Base-by-base conservation (phyloP, 1,140 invertebrate species). In the Bombus polaris region DNA sequence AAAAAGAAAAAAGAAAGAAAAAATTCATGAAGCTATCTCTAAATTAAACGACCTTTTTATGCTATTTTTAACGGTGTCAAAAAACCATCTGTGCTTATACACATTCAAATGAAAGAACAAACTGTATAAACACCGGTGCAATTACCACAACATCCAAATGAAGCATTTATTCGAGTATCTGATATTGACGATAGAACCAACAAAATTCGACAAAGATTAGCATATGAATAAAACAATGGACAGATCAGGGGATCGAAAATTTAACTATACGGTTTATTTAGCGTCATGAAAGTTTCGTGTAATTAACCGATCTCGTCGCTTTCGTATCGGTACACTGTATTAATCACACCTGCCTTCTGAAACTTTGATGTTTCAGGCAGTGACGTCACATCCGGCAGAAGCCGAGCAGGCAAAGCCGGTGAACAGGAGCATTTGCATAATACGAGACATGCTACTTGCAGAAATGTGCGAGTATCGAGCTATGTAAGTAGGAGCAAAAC, bases 301-400 rank as follows among this genome's bases (percentile, higher is more conserved):
- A 85, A 85, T 85, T 65, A 81, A 42, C 44, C 28, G 15, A 28
- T 28, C 53, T 42, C 15, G 37, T 10, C n/a, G 32, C 57, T 72
- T 28, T 59, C 73, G 32, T 72, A 83, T 77, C 44, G 75, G 37
- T 71, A 57, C 65, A 62, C 75, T 77, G 59, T 74, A 79, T 85
- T 87, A 87, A 84, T 87, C 75, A 74, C 81, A 87, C 86, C 77
- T 87, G 86, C 59, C 75, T 84, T 39, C 39, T 84, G 75, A 65
- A 73, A 83, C 85, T 87, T 81, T 87, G 81, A 88, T 88, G 82
- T 77, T 84, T 47, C 81, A 75, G 57, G 28, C 59, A 39, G 62
- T 83, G 88, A 87, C 86, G 86, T 87, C 88, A 89, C 47, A 87
- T 89, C 88, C 88, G 88, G 88, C 82, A 87, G 47, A 87, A 87